Evolutionary conservation across 2,888 invertebrate species (phyloP).

Genomic region (Drosophila niveifrons): DNA sequence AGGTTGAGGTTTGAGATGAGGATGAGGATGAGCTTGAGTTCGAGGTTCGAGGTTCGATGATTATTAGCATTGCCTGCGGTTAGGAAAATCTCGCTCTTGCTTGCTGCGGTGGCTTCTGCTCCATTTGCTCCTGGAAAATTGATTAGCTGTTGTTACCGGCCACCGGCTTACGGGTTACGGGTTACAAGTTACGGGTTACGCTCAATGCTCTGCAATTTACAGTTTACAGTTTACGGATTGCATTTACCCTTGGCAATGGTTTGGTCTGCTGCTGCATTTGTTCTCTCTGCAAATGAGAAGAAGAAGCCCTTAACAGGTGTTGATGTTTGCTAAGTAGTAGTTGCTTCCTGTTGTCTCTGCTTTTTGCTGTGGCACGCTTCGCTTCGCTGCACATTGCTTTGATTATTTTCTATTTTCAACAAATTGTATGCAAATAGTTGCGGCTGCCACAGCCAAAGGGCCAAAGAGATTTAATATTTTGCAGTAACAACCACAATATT

Average conservation of each 20-base stretch:
- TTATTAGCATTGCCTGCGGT: conserved; percentile 61
- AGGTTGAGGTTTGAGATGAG: not conserved
- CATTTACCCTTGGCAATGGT: conserved; percentile 21
- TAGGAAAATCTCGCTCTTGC: conserved; percentile 39
- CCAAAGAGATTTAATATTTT: conserved; percentile 74
- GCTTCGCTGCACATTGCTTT: conserved; percentile 74
- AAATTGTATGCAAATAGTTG: conserved; percentile 79
- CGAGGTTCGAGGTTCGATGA: not conserved
- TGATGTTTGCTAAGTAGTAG: conserved; percentile 78
- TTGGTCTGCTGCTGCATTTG: conserved; percentile 63
- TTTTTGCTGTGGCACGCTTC: conserved; percentile 41
- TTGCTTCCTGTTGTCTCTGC: not conserved
- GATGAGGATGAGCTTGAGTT: not conserved
- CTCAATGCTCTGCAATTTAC: not conserved
- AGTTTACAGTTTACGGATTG: conserved; percentile 4
- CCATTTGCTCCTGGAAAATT: conserved; percentile 63
- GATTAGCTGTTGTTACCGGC: conserved; percentile 62
- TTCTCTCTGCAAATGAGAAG: conserved; percentile 42
- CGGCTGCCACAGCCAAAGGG: conserved; percentile 35
- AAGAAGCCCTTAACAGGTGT: conserved; percentile 68
- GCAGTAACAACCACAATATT: conserved; percentile 71
- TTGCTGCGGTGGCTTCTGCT: conserved; percentile 26
- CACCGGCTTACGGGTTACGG: conserved; percentile 1
- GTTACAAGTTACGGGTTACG: conserved; percentile 2
- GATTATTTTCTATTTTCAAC: conserved; percentile 75